Base-by-base conservation (phyloP, 2,113 vertebrate genomes). In the Elaphurus davidianus region DNA sequence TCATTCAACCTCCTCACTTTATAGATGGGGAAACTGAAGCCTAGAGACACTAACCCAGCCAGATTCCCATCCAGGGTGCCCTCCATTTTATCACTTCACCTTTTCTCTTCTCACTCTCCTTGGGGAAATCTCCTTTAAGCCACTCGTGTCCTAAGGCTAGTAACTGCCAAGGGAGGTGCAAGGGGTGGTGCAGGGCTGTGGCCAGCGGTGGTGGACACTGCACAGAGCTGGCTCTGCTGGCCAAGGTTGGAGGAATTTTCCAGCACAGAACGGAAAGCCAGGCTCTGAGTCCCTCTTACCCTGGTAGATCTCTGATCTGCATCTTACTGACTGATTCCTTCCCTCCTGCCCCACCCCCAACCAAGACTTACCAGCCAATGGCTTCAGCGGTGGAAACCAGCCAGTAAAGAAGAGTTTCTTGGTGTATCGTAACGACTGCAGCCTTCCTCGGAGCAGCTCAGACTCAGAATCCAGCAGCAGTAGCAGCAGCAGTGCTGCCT, bases 401-500 rank as follows among this genome's bases (percentile, higher is more conserved):
- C 99, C 99, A 0, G 99, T 99, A 84, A 99, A 99, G 7, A 99
- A 99, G 98, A 99, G 99, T 98, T 99, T 99, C 99, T 99, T 99
- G 16, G 99, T 99, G 40, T 99, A 99, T 98, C 99, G 99, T 50
- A 99, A 99, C 0, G 99, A 99, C 98, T 99, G 99, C 97, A 99
- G 99, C 76, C 99, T 99, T 40, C 99, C 99, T 33, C 99, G 99
- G 4, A 99, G 99, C 98, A 99, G 99, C 98, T 99, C 99, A 0
- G 99, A 99, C 98, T 99, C 99, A 0, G 99, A 99, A 97, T 99
- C 99, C 96, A 99, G 99, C 97, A 99, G 99, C 99, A 99, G 99
- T 98, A 99, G 99, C 99, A 99, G 99, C 98, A 99, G 99, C 99
- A 99, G 99, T 0, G 99, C 99, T 0, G 99, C 99, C n/a, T 99